Base-by-base conservation (phyloP, 1,140 invertebrate species). In the Bombyx mandarina region DNA sequence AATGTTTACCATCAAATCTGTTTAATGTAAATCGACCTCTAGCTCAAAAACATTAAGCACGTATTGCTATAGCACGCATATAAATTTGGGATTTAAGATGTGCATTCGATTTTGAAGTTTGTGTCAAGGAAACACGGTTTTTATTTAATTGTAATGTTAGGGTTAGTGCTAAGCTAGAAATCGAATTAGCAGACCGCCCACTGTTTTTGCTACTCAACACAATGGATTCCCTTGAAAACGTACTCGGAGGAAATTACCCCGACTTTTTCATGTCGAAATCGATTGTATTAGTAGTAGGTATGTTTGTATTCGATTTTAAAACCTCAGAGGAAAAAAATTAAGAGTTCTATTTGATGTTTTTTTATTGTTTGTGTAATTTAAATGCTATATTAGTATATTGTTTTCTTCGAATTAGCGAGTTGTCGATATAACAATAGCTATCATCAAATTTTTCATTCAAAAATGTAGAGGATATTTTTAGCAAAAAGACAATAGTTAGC, bases 131-230 rank as follows among this genome's bases (percentile, higher is more conserved):
- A 35, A 35, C 4, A 35, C 26, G 26, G 26, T 35, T 35, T 35
- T 35, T 5, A 35, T 35, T 35, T 35, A 35, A 35, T 35, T 5
- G 2, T 3, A 3, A 35, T 35, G 26, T 50, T 67, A 60, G 61
- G 60, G 55, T 61, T 65, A 56, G 57, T 73, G 61, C 66, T 35
- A 52, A 65, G 56, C 69, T 73, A 57, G 64, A 65, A 70, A 79
- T 74, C 64, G 68, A 78, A 81, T 81, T 79, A 79, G 71, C 74
- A 77, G 77, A 82, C 79, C 81, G 68, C 81, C 79, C 74, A 77
- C 63, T 72, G 81, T 74, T 79, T 78, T 79, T 79, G 77, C 76
- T 84, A 79, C 73, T 81, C 67, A 67, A 75, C 73, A 81, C 75
- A 81, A 82, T 77, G 61, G 73, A 63, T 75, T 64, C 61, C 66